A percentile compares a stretch with the other conserved stretches of the same genome.
phyloP scores from a whole-genome alignment of 2,888 invertebrate genomes.

The Autographa pulchrina region DNA sequence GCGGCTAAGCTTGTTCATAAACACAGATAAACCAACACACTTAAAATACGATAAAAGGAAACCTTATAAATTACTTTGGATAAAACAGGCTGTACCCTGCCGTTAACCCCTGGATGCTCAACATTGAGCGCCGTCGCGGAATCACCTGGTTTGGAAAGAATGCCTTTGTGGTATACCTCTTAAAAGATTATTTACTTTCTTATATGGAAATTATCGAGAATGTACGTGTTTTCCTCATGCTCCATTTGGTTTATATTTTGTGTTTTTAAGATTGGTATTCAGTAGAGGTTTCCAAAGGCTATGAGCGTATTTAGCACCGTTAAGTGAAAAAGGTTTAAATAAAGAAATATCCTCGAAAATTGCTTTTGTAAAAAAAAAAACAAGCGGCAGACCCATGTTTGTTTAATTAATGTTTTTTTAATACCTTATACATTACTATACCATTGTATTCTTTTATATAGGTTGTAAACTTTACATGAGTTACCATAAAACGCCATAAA shows the following conservation, averaged over 20 bases:
- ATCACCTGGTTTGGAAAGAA: constrained; percentile 37
- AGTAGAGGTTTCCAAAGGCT: not conserved
- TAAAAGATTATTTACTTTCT: constrained; percentile 26
- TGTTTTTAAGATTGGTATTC: not conserved
- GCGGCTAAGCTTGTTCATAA: not conserved
- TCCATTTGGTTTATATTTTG: constrained; percentile 21
- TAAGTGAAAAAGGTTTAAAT: no score
- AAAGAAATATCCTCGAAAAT: no score
- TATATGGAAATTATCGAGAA: constrained; percentile 37
- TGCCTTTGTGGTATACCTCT: constrained; percentile 40
- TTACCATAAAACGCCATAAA: no score
- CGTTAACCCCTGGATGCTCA: constrained; percentile 41
- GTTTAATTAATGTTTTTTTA: no score
- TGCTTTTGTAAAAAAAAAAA: no score
- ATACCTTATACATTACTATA: no score
- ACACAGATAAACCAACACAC: not conserved
- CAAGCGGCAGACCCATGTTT: no score
- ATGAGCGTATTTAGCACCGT: no score
- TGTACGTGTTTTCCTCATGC: constrained; percentile 15
- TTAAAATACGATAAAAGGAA: not conserved
- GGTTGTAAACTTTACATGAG: no score
- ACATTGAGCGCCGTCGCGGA: constrained; percentile 3
- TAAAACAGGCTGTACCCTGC: constrained; percentile 35
- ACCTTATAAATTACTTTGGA: constrained; percentile 10
- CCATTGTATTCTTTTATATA: no score